Conservation (phyloP, 2,888 invertebrate genomes). For the Cephus nigrinus region DNA sequence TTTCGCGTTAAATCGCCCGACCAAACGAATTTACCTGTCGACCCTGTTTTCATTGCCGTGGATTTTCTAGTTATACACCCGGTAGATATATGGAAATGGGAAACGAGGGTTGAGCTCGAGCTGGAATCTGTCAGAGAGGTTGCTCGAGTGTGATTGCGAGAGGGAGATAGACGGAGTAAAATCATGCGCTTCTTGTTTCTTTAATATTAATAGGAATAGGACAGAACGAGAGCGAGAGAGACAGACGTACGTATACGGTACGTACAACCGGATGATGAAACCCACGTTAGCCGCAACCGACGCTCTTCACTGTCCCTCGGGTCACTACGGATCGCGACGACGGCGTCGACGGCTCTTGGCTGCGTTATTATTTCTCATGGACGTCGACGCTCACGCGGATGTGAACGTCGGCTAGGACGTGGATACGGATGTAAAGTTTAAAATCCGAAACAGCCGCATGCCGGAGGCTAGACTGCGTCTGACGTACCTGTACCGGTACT, state of each 20-base stretch:
- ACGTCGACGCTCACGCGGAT: not conserved
- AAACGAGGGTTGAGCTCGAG: not conserved
- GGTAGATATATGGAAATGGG: not conserved
- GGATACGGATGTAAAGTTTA: constrained; percentile 16
- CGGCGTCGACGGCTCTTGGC: not conserved
- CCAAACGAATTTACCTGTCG: not conserved
- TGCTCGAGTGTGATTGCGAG: not conserved
- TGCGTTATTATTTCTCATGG: not conserved
- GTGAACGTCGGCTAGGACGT: not conserved
- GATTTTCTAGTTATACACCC: not conserved
- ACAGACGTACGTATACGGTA: not conserved
- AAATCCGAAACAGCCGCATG: constrained; percentile 29
- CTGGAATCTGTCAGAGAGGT: not conserved
- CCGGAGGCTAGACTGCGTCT: constrained; percentile 23
- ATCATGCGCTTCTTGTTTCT: not conserved
- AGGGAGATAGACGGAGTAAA: not conserved
- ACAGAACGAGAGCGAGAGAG: not conserved
- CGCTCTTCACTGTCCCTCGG: not conserved
- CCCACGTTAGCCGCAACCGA: not conserved
- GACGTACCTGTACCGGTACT: constrained; percentile 25
- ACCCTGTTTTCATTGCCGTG: not conserved
- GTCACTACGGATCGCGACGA: not conserved
- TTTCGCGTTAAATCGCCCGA: not conserved
- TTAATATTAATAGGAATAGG: not conserved
- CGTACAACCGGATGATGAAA: not conserved